Base-by-base conservation (phyloP, 2,113 vertebrate genomes). In the Lophius piscatorius region DNA sequence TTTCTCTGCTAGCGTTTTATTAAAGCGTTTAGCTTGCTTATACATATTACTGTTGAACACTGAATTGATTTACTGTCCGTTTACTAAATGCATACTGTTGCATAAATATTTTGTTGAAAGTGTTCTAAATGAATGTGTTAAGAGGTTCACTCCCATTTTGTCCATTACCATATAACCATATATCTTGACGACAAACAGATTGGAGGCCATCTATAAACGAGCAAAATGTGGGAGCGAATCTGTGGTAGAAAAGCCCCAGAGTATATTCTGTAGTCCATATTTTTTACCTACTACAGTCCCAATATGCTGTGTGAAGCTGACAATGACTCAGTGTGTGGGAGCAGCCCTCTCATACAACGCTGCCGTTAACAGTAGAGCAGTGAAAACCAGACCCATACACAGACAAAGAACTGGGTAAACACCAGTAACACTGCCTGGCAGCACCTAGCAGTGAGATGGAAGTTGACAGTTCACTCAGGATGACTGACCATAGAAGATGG, bases 291-390 rank as follows among this genome's bases (percentile, higher is more conserved):
- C 77, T 78, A 80, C 39, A 57, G n/a, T 80, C 82, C 64, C 76
- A 69, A 71, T 52, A 63, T 67, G 50, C 69, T 9, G 47, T 44
- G 69, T n/a, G 8, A 29, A 44, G 58, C 70, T 66, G 75, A 76
- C 70, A 72, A 65, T 81, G 84, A 88, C 76, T 84, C 81, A 74
- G 70, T 63, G 70, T 74, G 84, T 84, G 72, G 75, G 83, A 78
- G 79, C 63, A 56, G 44, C 68, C 77, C 75, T 80, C 80, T 80
- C 81, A 82, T 64, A 76, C 82, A 72, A 76, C 69, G 72, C 69
- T 6, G 7, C 67, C 64, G 84, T 88, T 81, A 85, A 83, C 84
- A 84, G 75, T 66, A 75, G 69, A 70, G 63, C 47, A 62, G 60
- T 35, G 55, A 68, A 59, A 62, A 65, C 35, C 41, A 62, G 63